Evolutionary conservation across 2,797 vertebrate genomes (phyloP).

Genomic region (Rhinoraja longicauda): DNA sequence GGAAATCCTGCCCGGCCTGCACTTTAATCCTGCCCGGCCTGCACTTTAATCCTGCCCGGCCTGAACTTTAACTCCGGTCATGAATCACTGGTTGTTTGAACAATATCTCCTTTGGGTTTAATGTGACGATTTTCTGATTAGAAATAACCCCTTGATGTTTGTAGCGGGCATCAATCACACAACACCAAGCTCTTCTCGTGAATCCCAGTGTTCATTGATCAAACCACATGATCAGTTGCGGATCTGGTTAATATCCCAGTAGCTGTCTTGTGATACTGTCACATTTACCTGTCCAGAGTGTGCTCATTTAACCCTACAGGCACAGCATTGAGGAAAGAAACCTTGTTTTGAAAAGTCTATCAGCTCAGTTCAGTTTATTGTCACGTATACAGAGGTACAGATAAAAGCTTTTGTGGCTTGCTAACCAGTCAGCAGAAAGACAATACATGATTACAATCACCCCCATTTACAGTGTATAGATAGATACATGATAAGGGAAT

Average conservation of each 20-base stretch:
- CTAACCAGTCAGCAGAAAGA: too few species aligned
- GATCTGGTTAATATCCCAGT: constrained; percentile 5
- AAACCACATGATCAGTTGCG: neutral
- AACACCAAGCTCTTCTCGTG: neutral
- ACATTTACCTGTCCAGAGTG: neutral
- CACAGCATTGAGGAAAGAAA: neutral
- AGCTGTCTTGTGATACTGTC: neutral
- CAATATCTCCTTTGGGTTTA: neutral
- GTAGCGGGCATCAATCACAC: neutral
- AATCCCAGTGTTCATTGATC: neutral
- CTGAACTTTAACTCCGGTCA: neutral
- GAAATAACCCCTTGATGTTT: neutral
- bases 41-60: neutral
- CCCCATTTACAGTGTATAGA: too few species aligned
- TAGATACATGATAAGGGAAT: too few species aligned
- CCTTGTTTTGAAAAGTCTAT: neutral
- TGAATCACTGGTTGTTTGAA: constrained; percentile 7
- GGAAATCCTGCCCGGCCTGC: neutral
- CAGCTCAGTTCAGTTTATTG: too few species aligned
- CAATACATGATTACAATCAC: too few species aligned
- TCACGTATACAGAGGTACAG: too few species aligned
- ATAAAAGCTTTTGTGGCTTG: too few species aligned
- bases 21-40: neutral
- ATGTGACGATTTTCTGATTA: constrained; percentile 12
- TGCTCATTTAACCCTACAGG: neutral